Evolutionary conservation across 2,797 vertebrate species (phyloP), one percentile per base, ranked within the genome.

Genomic region (Xenopus petersii): DNA sequence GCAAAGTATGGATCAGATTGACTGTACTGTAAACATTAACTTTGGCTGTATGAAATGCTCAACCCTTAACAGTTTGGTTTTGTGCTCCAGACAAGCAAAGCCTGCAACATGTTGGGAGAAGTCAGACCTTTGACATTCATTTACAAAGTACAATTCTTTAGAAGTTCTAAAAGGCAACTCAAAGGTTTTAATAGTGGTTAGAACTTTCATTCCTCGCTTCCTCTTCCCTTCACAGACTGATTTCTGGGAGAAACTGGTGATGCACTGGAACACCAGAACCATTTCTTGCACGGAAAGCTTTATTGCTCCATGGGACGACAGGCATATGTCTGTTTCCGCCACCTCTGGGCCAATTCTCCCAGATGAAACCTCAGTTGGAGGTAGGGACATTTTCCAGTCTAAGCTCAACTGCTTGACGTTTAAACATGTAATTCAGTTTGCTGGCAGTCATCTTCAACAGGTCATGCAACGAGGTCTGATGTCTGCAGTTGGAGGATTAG

Each of bases 401-500:
- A 49, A 64, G 71, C 64, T 59, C 51, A 64, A 64, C 76, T 68
- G 75, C 49, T 73, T 71, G 62, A 13, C 61, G 15, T 54, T 30
- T 24, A 73, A 74, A 42, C 59, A 54, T 70, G 58, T 15, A 61
- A n/a, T 15, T 26, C 65, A 46, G 46, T n/a, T 69, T 64, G 4
- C 16, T 46, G 13, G 33, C 13, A 49, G 33, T 64, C 24, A n/a
- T 1, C 67, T 7, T 99, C 94, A 99, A 85, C 94, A 98, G 8
- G 97, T 98, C 97, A 96, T 95, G 91, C 96, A 97, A 83, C 95
- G 95, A 0, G 90, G 95, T 80, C 96, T 92, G 72, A 92, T 91
- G 83, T 47, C 83, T 15, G 86, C 46, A 0, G 87, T 75, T 8
- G 91, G 73, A 1, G 96, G 96, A 82, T 98, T 95, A 0, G 97